Evolutionary conservation across 2,113 vertebrate species (phyloP).

Genomic region (Progne subis): DNA sequence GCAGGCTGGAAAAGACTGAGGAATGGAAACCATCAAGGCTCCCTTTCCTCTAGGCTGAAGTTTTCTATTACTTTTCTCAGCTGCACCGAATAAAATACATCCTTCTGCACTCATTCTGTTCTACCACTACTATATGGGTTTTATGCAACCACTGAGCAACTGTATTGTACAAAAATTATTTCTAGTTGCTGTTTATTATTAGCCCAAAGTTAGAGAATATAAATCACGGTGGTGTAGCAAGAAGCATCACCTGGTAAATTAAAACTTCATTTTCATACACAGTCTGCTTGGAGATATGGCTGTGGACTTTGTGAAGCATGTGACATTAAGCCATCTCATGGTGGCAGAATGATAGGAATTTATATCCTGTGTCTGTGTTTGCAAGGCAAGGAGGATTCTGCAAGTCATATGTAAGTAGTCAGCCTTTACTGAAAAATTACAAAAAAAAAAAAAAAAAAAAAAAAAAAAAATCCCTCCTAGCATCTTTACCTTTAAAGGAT

Average conservation of each 20-base stretch:
- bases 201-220: neutral
- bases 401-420: neutral
- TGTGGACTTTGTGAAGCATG: neutral
- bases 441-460: neutral
- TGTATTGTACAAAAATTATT: neutral
- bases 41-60: neutral
- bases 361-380: neutral
- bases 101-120: neutral
- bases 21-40: neutral
- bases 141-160: neutral
- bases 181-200: neutral
- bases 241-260: neutral
- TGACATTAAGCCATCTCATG: neutral
- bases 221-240: neutral
- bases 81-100: neutral
- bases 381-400: neutral
- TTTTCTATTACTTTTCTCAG: neutral
- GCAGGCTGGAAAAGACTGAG: neutral
- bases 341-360: neutral
- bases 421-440: neutral
- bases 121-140: neutral
- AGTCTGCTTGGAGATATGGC: neutral
- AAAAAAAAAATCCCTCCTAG: neutral
- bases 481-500: neutral
- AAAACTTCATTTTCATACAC: neutral